Conservation (phyloP, 2,113 vertebrate species). For the Prolemur simus region DNA sequence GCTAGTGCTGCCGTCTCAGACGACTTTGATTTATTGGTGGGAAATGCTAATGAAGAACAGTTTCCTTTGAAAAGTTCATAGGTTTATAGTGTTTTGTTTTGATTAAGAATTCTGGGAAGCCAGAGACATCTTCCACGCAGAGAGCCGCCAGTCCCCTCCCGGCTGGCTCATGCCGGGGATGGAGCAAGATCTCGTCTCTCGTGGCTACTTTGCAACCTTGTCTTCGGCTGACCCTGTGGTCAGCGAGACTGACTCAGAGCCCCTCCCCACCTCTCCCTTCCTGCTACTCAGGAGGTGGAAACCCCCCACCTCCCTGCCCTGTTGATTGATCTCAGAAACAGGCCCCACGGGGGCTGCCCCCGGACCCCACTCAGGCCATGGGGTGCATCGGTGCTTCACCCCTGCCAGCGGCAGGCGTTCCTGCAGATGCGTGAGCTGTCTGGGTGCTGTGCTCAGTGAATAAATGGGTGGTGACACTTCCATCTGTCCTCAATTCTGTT, state of each 20-base stretch:
- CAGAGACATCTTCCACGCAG: background rate
- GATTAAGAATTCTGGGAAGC: slow-evolving; percentile 64
- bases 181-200: background rate
- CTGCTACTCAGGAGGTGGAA: background rate
- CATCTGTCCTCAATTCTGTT: too few relatives aligned
- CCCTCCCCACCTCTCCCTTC: background rate
- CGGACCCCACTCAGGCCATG: background rate
- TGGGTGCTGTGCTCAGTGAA: too few relatives aligned
- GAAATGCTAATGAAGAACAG: background rate
- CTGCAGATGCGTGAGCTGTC: too few relatives aligned
- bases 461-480: too few relatives aligned
- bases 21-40: background rate
- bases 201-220: background rate
- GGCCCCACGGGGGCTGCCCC: background rate
- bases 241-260: background rate
- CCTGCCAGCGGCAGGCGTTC: background rate
- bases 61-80: background rate
- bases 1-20: background rate
- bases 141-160: background rate
- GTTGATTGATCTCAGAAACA: background rate
- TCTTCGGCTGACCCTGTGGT: background rate
- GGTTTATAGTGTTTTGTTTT: background rate
- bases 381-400: background rate
- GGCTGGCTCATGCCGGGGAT: background rate
- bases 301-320: background rate